A percentile compares a stretch with the other conserved stretches of the same genome.
Evolutionary conservation across 2,888 invertebrate genomes (phyloP).

Genomic region (Agonopterix alstromeriana): DNA sequence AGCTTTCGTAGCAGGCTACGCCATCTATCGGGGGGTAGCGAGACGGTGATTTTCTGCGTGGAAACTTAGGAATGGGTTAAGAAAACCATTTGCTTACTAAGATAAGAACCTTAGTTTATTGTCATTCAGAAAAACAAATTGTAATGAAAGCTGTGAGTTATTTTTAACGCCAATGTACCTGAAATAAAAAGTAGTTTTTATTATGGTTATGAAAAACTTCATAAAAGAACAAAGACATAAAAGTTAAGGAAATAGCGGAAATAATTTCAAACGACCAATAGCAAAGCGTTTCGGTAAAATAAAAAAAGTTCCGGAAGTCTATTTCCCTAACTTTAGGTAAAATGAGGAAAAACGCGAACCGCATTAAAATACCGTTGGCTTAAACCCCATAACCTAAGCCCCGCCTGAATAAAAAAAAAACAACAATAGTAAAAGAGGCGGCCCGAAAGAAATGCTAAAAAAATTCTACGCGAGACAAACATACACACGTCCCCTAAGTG

Average conservation of each 20-base stretch:
- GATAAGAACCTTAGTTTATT: neutral
- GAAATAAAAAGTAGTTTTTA: constrained; percentile 16
- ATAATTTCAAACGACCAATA: constrained; percentile 1
- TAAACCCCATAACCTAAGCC: constrained; percentile 63
- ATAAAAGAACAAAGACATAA: neutral
- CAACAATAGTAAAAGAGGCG: constrained; percentile 66
- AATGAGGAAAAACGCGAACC: constrained; percentile 47
- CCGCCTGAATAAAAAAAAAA: constrained; percentile 67
- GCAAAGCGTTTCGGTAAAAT: constrained; percentile 1
- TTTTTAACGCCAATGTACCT: neutral
- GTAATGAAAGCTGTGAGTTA: neutral
- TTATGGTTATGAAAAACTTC: neutral
- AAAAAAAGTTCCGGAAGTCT: constrained; percentile 5
- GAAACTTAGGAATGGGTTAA: constrained; percentile 13
- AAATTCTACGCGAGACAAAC: constrained; percentile 45
- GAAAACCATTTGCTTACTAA: constrained; percentile 2
- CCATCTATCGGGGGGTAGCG: constrained; percentile 70
- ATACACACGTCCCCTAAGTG: constrained; percentile 29
- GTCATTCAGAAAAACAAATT: neutral
- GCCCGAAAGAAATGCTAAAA: constrained; percentile 61
- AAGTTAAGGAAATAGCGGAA: too few species aligned
- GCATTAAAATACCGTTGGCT: constrained; percentile 53
- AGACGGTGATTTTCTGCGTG: constrained; percentile 13
- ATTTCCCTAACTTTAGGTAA: constrained; percentile 42
- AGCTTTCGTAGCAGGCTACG: constrained; percentile 30